Evolutionary conservation across 2,797 vertebrate genomes (phyloP).

Genomic region (Sarcophilus harrisii): DNA sequence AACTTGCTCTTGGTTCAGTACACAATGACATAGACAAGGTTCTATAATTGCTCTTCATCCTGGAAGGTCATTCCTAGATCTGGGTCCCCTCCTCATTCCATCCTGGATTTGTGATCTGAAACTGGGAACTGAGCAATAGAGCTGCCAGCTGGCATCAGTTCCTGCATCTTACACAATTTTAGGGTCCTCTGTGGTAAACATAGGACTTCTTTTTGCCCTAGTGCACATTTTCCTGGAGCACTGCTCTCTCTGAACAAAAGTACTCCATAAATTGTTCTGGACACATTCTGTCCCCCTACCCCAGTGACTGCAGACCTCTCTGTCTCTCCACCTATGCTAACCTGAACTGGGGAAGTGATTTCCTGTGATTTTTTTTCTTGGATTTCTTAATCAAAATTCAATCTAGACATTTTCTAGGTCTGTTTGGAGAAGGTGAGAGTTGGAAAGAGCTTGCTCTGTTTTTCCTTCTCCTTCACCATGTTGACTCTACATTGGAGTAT

Average conservation of each 20-base stretch:
- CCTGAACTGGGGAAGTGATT: not conserved
- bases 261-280: not conserved
- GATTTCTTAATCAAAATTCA: not conserved
- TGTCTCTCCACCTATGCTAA: not conserved
- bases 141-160: not conserved
- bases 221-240: not conserved
- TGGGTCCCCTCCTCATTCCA: not conserved
- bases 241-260: not conserved
- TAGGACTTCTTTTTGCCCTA: not conserved
- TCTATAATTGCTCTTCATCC: not conserved
- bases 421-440: not conserved
- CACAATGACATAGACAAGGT: not conserved
- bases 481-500: not conserved
- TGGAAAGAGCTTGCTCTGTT: not conserved
- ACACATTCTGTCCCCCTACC: not conserved
- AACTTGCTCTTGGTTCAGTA: not conserved
- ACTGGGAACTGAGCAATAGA: not conserved
- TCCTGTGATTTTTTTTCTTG: not conserved
- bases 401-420: not conserved
- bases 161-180: not conserved
- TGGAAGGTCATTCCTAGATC: not conserved
- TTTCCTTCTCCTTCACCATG: not conserved
- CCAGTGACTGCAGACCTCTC: not conserved
- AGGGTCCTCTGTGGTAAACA: not conserved
- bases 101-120: not conserved